Base-by-base conservation (phyloP, 2,888 invertebrate species). In the Yponomeuta malinellus region DNA sequence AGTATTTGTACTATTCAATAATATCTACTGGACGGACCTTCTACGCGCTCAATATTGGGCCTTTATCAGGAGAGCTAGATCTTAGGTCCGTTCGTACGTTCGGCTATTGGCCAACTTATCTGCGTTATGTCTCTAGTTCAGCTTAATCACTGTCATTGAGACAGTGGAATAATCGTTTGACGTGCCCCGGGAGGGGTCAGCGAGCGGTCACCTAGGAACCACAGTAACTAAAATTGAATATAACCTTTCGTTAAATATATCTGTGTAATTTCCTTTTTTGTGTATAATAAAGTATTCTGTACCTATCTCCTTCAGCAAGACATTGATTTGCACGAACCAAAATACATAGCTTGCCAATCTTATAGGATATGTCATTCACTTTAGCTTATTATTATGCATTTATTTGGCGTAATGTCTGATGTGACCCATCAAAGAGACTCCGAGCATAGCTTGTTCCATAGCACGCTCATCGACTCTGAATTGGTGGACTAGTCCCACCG, bases 121-220 rank as follows among this genome's bases (percentile, higher is more conserved):
- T 59, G 52, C 52, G 52, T 59, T 59, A 59, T 59, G 52, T 59
- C 52, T 15, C 52, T 15, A 59, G 52, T 59, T 59, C 52, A 59
- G 52, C 52, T 59, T 59, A 59, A 59, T 59, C 52, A 59, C 52
- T 59, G 52, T 59, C 52, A 59, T 59, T 59, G 12, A 59, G 52
- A 59, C 52, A 59, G 52, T 59, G 52, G 52, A 59, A 59, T 59
- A 59, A 59, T 2, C 52, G 52, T 59, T 59, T 15, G 15, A 59
- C 52, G 52, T 43, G 52, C 52, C 52, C 52, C 52, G 12, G 52
- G 52, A 59, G 15, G 15, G 52, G 52, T 59, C 52, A 59, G 52
- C 15, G 15, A 59, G 52, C 52, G 52, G 52, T 52, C 52, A 52
- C 52, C 12, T 52, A 23, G 23, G 23, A 23, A 52, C 15, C 52